Conservation (phyloP, 2,797 vertebrate genomes). For the Epinephelus malabaricus region DNA sequence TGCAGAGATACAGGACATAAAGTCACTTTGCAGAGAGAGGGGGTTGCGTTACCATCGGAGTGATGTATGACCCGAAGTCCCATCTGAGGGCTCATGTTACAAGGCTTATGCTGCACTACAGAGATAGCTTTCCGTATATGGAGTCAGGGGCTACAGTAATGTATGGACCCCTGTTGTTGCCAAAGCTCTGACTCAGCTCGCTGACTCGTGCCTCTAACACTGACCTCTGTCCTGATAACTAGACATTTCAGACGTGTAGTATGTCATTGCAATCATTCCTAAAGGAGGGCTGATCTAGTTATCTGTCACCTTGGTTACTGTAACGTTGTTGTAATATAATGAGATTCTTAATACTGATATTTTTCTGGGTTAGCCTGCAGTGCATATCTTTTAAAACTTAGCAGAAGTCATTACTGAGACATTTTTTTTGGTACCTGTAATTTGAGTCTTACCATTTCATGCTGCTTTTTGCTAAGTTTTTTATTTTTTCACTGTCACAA, state of each 20-base stretch:
- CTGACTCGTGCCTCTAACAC: conserved; percentile 66
- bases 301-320: conserved; percentile 65
- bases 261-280: conserved; percentile 64
- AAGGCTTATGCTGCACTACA: conserved; percentile 80
- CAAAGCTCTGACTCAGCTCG: conserved; percentile 83
- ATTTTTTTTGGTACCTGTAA: too few species aligned
- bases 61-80: conserved; percentile 85
- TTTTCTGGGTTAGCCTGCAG: conserved; percentile 12
- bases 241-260: conserved; percentile 66
- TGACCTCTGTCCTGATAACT: conserved; percentile 79
- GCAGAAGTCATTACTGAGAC: background rate
- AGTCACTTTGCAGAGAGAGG: conserved; percentile 80
- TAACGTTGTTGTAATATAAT: conserved; percentile 47
- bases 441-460: background rate
- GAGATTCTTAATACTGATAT: conserved; percentile 35
- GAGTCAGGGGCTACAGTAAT: conserved; percentile 82
- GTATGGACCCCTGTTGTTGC: conserved; percentile 79
- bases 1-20: conserved; percentile 75
- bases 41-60: conserved; percentile 78
- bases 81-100: conserved; percentile 85
- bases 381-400: conserved; percentile 9
- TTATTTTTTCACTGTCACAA: background rate
- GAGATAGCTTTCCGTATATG: conserved; percentile 80
- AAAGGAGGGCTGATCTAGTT: conserved; percentile 60
- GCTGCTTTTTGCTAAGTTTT: background rate